Percentiles rank a stretch among this genome's conserved stretches.
Conservation (phyloP, 2,797 vertebrate species). For the Cheracebus regulus region DNA sequence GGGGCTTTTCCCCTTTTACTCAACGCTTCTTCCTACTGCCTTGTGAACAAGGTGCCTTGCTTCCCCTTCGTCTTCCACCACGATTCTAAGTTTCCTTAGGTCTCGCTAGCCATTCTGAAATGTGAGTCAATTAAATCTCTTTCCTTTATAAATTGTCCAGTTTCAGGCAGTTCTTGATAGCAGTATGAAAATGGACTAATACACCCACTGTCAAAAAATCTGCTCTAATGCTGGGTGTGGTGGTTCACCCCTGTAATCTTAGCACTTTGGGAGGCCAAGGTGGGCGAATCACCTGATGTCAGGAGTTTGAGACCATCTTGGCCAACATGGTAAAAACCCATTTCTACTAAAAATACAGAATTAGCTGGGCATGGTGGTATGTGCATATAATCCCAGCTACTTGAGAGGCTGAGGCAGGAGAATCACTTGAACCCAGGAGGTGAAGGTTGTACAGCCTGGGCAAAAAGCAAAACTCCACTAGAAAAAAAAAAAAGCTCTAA, state of each 20-base stretch:
- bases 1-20: neutral
- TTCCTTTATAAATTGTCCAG: neutral
- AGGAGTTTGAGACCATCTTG: neutral
- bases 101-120: neutral
- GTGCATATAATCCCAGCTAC: neutral
- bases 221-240: neutral
- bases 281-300: neutral
- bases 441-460: neutral
- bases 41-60: neutral
- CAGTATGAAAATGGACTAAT: neutral
- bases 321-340: neutral
- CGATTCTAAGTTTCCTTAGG: neutral
- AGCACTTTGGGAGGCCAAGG: neutral
- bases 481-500: neutral
- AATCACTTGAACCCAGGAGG: neutral
- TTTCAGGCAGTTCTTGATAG: neutral
- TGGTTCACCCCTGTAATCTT: neutral
- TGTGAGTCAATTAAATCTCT: neutral
- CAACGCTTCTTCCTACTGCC: neutral
- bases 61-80: neutral
- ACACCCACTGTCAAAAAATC: neutral
- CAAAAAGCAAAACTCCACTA: neutral
- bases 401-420: neutral
- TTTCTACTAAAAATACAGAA: neutral
- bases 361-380: accelerated